Evolutionary conservation across 2,888 invertebrate genomes (phyloP).

Genomic region (Drosophila recens): DNA sequence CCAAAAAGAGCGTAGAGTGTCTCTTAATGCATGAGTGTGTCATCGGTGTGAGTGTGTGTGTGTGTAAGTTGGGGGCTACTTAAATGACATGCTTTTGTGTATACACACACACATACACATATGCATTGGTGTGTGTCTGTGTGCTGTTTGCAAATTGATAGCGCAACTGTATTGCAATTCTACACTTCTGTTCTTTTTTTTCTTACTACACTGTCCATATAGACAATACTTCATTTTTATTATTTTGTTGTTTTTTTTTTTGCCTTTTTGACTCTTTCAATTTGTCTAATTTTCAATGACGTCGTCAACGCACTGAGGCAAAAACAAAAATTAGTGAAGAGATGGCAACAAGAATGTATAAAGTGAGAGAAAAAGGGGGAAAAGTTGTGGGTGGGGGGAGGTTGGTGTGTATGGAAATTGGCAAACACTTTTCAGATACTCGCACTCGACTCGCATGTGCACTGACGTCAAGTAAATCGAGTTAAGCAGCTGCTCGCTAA

Average conservation of each 20-base stretch:
- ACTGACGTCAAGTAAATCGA: constrained; percentile 68
- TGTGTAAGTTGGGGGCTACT: constrained; percentile 62
- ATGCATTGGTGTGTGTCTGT: constrained; percentile 17
- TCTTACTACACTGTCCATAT: constrained; percentile 9
- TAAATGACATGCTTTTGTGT: constrained; percentile 63
- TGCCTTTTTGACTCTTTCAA: constrained; percentile 76
- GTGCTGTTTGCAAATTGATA: constrained; percentile 67
- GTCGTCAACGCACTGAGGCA: constrained; percentile 60
- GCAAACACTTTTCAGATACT: constrained; percentile 6
- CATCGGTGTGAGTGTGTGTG: constrained; percentile 40
- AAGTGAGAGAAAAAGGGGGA: background rate
- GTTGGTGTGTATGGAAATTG: background rate
- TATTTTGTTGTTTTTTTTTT: constrained; percentile 30
- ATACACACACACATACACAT: background rate
- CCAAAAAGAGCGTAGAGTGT: constrained; percentile 69
- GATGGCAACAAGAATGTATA: background rate
- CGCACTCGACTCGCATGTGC: constrained; percentile 24
- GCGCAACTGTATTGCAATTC: constrained; percentile 42
- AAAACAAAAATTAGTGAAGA: constrained; percentile 70
- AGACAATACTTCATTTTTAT: background rate
- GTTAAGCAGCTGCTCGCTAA: constrained; percentile 80
- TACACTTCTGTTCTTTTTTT: background rate
- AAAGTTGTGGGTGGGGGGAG: too few species aligned
- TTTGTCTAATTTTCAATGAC: constrained; percentile 80
- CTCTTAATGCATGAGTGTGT: constrained; percentile 51